Evolutionary conservation across 2,113 vertebrate species (phyloP).

Genomic region (Myrmecophaga tridactyla): DNA sequence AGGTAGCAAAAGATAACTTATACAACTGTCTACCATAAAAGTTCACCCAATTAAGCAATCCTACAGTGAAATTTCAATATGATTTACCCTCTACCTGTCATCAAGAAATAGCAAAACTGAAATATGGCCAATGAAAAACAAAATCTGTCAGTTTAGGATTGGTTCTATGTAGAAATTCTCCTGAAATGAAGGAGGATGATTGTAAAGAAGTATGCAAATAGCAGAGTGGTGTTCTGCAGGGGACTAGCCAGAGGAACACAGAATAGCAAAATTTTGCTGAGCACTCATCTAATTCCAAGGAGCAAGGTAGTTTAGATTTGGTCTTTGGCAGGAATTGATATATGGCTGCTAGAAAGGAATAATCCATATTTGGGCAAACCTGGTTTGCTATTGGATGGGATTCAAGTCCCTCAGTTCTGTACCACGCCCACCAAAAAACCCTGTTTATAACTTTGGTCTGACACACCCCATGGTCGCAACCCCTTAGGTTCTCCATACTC

Average conservation of each 20-base stretch:
- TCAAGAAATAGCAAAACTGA: conserved; percentile 42
- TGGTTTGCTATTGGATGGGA: neutral
- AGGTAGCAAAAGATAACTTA: neutral
- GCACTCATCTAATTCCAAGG: neutral
- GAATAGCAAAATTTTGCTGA: neutral
- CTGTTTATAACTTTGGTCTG: neutral
- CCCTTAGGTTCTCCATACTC: conserved; percentile 78
- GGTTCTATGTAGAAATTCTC: neutral
- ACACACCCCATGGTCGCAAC: neutral
- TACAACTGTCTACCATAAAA: conserved; percentile 27
- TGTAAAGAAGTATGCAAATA: neutral
- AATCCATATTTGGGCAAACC: neutral
- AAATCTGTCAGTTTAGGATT: neutral
- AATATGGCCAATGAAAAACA: conserved; percentile 10
- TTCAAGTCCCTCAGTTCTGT: neutral
- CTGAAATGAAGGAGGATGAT: neutral
- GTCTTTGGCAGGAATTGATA: conserved; percentile 11
- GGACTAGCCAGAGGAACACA: neutral
- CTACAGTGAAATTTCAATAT: conserved; percentile 25
- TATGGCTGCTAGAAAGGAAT: conserved; percentile 20
- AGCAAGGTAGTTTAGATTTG: neutral
- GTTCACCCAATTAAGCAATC: conserved; percentile 8
- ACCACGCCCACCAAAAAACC: neutral
- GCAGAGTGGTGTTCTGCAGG: neutral
- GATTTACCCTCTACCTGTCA: neutral